Evolutionary conservation across 2,797 vertebrate species (phyloP).

Genomic region (Prionace glauca): DNA sequence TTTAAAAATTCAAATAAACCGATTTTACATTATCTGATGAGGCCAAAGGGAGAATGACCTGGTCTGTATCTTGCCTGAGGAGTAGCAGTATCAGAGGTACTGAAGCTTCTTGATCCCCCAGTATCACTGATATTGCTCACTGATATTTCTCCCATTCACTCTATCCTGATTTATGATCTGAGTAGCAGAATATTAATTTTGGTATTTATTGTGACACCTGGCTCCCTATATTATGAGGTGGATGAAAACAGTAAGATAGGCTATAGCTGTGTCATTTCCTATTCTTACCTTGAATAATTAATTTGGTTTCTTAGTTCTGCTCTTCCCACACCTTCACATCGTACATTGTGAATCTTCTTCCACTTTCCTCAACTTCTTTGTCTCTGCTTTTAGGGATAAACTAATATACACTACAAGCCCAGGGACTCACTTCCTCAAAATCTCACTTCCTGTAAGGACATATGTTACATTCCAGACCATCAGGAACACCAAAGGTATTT

Average conservation of each 20-base stretch:
- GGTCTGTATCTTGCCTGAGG: neutral
- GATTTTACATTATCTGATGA: neutral
- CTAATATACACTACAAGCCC: too few species aligned
- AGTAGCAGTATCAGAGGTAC: neutral
- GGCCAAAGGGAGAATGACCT: neutral
- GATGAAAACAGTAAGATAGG: neutral
- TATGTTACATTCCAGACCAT: too few species aligned
- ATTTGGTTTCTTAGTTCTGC: neutral
- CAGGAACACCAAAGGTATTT: too few species aligned
- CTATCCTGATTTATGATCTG: neutral
- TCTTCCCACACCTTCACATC: neutral
- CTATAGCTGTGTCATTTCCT: neutral
- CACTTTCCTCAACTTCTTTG: neutral
- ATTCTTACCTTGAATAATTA: neutral
- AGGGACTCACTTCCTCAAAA: neutral
- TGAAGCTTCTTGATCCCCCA: neutral
- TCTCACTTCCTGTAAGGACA: neutral
- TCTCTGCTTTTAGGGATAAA: neutral
- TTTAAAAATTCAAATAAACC: neutral
- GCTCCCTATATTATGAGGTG: neutral
- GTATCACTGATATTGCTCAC: neutral
- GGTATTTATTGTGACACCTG: neutral
- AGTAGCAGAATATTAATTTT: neutral
- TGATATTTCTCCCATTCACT: neutral
- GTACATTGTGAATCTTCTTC: neutral